Evolutionary conservation across 2,797 vertebrate genomes (phyloP), one percentile per base, ranked within the genome.

Genomic region (Distichodus sexfasciatus): DNA sequence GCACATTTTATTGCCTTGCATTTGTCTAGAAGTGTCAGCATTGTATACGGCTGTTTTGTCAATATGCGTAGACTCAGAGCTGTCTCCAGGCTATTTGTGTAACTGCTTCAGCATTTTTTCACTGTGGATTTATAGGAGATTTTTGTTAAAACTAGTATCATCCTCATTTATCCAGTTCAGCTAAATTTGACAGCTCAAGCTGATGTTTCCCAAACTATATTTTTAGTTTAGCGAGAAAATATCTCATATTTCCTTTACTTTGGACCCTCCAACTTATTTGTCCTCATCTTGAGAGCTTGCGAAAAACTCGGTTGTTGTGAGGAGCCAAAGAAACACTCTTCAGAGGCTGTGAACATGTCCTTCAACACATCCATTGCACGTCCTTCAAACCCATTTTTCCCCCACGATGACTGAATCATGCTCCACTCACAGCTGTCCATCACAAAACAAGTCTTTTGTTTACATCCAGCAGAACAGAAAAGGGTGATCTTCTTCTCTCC

Each of bases 401-500:
- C 5, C 28, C 12, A 4, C 11, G 31, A 21, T 36, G 14, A 38
- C 10, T 31, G 14, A 8, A 40, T 38, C 31, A 24, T 12, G 11
- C 21, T 2, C 1, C 10, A 15, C 41, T 23, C 53, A 36, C 19
- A 69, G 21, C 19, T 31, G 36, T 57, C 10, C 31, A 48, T 65
- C 35, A 66, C 11, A 31, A 51, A n/a, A 48, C 14, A 33, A 65
- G 17, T 57, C 26, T 50, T 53, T 57, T 7, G 43, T 62, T 46
- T 36, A 31, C 26, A 28, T 38, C 48, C 48, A 44, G 14, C 29
- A n/a, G 8, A 54, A 44, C 43, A 40, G 54, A 69, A 65, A 23
- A 23, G 24, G 69, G 24, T n/a, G 26, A 6, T 61, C 8, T 72
- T 75, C 69, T 51, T 36, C 51, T 38, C 36, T 51, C 66, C 23